Evolutionary conservation across 2,888 invertebrate genomes (phyloP).

Genomic region (Pristionchus maxplancki): DNA sequence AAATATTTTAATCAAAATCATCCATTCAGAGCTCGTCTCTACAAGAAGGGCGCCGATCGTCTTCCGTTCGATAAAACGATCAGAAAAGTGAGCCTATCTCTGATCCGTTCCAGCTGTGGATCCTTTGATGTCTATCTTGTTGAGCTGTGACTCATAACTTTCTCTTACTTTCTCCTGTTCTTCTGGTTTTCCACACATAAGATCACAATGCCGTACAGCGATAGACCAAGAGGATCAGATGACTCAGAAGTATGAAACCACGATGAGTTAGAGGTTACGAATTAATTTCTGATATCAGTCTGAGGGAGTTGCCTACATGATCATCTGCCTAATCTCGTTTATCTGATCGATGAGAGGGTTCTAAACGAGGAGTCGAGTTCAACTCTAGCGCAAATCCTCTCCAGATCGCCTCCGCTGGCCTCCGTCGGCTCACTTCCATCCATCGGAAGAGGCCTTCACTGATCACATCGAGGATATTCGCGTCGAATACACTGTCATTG

Average conservation of each 20-base stretch:
- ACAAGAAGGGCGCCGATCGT: constrained; percentile 45
- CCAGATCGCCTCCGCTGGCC: constrained; percentile 8
- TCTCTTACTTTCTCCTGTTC: neutral
- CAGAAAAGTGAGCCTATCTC: constrained; percentile 10
- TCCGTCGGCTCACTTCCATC: constrained; percentile 21
- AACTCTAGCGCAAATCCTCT: too few species aligned
- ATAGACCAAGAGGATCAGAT: too few species aligned
- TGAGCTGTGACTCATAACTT: neutral
- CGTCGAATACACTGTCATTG: constrained; percentile 1
- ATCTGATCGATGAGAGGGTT: too few species aligned
- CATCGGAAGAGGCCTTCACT: neutral
- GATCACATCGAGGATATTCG: constrained; percentile 15
- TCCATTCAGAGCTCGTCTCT: constrained; percentile 19
- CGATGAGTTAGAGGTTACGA: too few species aligned
- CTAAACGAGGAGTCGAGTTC: too few species aligned
- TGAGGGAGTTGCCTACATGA: too few species aligned
- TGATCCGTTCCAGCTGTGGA: neutral
- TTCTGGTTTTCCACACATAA: neutral
- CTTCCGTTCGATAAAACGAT: constrained; percentile 12
- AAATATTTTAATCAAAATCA: too few species aligned
- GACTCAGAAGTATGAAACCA: too few species aligned
- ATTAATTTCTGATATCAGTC: too few species aligned
- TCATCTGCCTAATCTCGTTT: too few species aligned
- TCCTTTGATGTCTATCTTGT: neutral
- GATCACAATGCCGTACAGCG: too few species aligned